Conservation (phyloP, 2,888 invertebrate species). For the Calameuta pallipes region DNA sequence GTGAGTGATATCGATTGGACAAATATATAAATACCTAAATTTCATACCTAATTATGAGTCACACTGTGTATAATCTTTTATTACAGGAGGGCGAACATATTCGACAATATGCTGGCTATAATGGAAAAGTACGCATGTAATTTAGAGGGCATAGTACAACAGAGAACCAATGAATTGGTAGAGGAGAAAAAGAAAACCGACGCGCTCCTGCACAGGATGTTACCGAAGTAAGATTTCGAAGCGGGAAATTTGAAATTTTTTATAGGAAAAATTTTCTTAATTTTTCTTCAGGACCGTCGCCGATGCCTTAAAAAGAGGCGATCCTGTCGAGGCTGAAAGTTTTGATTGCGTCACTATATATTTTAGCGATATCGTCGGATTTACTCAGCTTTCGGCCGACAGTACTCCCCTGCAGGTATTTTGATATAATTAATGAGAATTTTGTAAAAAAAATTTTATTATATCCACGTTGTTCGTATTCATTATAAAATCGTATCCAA, state of each 20-base stretch:
- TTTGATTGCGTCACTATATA: conserved; percentile 86
- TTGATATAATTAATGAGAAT: neutral
- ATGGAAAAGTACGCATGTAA: conserved; percentile 94
- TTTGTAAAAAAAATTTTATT: too few relatives aligned
- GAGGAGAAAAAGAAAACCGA: conserved; percentile 90
- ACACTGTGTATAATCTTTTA: neutral
- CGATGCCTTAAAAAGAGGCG: conserved; percentile 81
- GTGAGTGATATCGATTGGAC: conserved; percentile 58
- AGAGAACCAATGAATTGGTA: conserved; percentile 81
- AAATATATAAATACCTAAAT: neutral
- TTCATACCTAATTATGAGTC: neutral
- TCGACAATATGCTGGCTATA: conserved; percentile 89
- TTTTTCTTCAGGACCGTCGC: conserved; percentile 76
- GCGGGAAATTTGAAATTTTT: conserved; percentile 9
- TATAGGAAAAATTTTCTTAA: conserved; percentile 2
- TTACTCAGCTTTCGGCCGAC: conserved; percentile 81
- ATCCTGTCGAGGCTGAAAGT: conserved; percentile 83
- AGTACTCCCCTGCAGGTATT: conserved; percentile 81
- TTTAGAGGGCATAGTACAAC: conserved; percentile 84
- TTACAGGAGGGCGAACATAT: conserved; percentile 82
- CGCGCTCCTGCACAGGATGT: conserved; percentile 84
- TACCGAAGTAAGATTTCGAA: conserved; percentile 76
- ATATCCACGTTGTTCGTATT: neutral
- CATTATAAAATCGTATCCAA: neutral
- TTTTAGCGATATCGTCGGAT: conserved; percentile 88